These are phyloP conservation scores for Eublepharis macularius DNA, from an alignment of 2,113 vertebrate genomes.

Conservation along the genomic window DNA sequence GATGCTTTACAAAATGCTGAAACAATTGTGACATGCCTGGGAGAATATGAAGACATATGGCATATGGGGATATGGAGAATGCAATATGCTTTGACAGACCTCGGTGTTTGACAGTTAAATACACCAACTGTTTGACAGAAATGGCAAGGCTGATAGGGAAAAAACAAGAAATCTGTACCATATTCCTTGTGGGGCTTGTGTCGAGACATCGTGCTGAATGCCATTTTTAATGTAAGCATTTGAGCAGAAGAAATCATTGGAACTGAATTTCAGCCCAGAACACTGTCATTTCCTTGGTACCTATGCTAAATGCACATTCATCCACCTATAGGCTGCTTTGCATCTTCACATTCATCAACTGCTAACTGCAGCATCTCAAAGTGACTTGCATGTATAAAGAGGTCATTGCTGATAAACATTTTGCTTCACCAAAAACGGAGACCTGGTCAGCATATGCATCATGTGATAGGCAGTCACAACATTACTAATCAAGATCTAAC, in stretches of 20 bases:
- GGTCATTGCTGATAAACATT: background rate
- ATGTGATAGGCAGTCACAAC: too few species aligned
- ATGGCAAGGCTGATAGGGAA: background rate
- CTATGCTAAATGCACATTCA: background rate
- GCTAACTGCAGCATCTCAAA: background rate
- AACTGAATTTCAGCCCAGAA: background rate
- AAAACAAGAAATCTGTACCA: background rate
- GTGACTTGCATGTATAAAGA: background rate
- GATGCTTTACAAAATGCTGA: slow-evolving; percentile 45
- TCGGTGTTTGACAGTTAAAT: slow-evolving; percentile 53
- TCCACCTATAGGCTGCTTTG: background rate
- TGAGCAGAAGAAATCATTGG: background rate
- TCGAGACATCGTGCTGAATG: background rate
- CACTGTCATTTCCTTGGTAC: background rate
- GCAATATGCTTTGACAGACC: slow-evolving; percentile 51
- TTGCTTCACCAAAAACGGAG: too few species aligned
- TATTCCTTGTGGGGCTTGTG: background rate
- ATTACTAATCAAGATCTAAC: too few species aligned
- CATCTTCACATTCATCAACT: too few species aligned
- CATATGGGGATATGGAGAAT: slow-evolving; percentile 35
- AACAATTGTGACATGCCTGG: slow-evolving; percentile 43
- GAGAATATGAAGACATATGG: slow-evolving; percentile 39
- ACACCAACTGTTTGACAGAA: slow-evolving; percentile 49
- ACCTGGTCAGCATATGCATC: too few species aligned
- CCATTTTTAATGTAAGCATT: background rate